Evolutionary conservation across 1,140 invertebrate species (phyloP).

Genomic region (Watersipora subatra): DNA sequence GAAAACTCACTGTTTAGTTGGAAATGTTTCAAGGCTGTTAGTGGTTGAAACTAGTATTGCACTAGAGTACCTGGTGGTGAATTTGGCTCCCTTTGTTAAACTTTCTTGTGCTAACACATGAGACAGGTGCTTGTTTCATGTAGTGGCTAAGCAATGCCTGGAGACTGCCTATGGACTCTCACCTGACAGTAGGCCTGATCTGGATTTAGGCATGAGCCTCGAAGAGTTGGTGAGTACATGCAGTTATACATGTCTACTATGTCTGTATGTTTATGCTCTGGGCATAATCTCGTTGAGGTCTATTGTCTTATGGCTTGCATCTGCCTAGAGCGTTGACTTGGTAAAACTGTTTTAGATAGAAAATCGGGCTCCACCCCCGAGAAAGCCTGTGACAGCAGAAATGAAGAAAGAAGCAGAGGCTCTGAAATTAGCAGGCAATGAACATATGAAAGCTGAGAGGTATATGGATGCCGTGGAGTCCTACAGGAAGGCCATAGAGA

Average conservation of each 20-base stretch:
- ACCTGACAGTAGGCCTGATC: conserved; percentile 20
- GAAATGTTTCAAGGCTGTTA: no score
- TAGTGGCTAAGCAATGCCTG: conserved; percentile 66
- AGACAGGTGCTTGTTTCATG: conserved; percentile 3
- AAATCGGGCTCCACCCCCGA: no score
- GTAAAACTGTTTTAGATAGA: no score
- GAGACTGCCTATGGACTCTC: conserved; percentile 60
- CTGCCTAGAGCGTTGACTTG: no score
- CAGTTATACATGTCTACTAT: conserved; percentile 18
- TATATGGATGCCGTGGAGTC: conserved; percentile 62
- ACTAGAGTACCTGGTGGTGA: no score
- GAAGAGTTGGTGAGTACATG: conserved; percentile 31
- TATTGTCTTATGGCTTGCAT: no score
- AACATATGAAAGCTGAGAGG: conserved; percentile 64
- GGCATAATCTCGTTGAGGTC: no score
- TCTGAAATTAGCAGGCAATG: conserved; percentile 53
- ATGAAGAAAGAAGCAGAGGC: conserved; percentile 28
- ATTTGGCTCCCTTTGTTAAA: no score
- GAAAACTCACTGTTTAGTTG: no score
- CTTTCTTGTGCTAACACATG: neutral
- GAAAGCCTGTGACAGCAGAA: conserved; percentile 18
- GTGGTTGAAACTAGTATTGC: no score
- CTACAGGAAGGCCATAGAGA: conserved; percentile 69
- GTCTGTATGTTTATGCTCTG: conserved; percentile 21
- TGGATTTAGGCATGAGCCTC: conserved; percentile 21